Conservation (phyloP, 2,888 invertebrate genomes). For the Caenorhabditis macrosperma region DNA sequence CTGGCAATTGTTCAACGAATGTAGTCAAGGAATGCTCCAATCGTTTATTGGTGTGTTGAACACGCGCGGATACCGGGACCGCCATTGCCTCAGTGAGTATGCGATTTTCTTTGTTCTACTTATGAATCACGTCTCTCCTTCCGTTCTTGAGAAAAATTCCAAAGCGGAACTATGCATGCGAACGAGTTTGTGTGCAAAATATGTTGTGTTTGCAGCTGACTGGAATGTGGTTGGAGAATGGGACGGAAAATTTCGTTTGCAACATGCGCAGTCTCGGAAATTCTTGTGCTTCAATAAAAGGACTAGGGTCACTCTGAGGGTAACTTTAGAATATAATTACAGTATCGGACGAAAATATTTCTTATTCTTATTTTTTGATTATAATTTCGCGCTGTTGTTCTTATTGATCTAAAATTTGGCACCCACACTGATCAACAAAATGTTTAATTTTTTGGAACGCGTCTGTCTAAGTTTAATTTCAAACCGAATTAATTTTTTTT, state of each 20-base stretch:
- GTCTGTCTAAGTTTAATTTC: too few relatives aligned
- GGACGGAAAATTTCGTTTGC: slow-evolving; percentile 57
- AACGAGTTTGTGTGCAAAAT: background rate
- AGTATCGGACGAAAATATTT: too few relatives aligned
- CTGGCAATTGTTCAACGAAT: slow-evolving; percentile 65
- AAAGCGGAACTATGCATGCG: background rate
- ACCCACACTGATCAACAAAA: too few relatives aligned
- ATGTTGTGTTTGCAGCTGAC: slow-evolving; percentile 55
- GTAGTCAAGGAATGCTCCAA: slow-evolving; percentile 64
- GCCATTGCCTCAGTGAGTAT: slow-evolving; percentile 60
- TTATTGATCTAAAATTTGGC: too few relatives aligned
- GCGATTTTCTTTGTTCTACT: background rate
- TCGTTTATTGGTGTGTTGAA: slow-evolving; percentile 57
- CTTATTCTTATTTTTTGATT: background rate
- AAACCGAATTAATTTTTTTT: too few relatives aligned
- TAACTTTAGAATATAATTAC: too few relatives aligned
- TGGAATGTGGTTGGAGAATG: slow-evolving; percentile 54
- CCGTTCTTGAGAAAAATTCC: background rate
- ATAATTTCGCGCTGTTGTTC: too few relatives aligned
- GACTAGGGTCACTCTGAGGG: slow-evolving; percentile 43
- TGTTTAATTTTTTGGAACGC: too few relatives aligned
- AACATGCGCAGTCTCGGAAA: slow-evolving; percentile 60
- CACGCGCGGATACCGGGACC: slow-evolving; percentile 52
- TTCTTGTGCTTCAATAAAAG: slow-evolving; percentile 65
- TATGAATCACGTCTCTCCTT: background rate